Conservation (phyloP, 2,797 vertebrate genomes). For the Naso thynnoides region DNA sequence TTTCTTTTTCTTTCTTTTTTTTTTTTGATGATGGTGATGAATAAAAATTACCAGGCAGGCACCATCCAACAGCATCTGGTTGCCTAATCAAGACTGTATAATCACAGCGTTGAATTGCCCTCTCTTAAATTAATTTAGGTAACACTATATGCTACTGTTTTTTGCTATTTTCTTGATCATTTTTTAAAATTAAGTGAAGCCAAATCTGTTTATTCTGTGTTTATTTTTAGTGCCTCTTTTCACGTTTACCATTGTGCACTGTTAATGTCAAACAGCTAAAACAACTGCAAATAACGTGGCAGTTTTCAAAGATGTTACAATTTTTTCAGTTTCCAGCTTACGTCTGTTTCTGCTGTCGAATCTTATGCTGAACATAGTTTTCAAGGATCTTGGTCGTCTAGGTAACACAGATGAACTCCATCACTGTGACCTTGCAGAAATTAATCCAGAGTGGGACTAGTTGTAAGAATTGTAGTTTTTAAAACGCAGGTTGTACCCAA, state of each 20-base stretch:
- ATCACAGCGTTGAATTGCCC: background rate
- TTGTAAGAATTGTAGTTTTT: too few species aligned
- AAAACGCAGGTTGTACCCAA: too few species aligned
- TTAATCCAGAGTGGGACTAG: background rate
- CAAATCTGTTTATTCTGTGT: too few species aligned
- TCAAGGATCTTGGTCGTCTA: background rate
- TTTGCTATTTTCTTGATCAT: conserved; percentile 31
- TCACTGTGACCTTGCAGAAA: conserved; percentile 3
- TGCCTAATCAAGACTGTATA: conserved; percentile 26
- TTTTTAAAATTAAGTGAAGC: conserved; percentile 2
- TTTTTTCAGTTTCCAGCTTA: conserved; percentile 11
- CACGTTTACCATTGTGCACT: too few species aligned
- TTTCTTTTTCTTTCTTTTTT: conserved; percentile 26
- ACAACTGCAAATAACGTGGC: background rate
- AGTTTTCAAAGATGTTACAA: background rate
- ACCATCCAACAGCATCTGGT: conserved; percentile 25
- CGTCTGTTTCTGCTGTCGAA: background rate
- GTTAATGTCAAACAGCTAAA: conserved; percentile 5
- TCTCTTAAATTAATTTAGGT: conserved; percentile 38
- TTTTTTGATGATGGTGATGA: conserved; percentile 5
- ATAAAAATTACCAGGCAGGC: conserved; percentile 9
- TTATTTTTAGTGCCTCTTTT: too few species aligned
- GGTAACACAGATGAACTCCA: background rate
- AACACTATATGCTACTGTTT: conserved; percentile 12
- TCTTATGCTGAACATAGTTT: conserved; percentile 1